Evolutionary conservation across 2,113 vertebrate species (phyloP).

Genomic region (Ornithorhynchus anatinus): DNA sequence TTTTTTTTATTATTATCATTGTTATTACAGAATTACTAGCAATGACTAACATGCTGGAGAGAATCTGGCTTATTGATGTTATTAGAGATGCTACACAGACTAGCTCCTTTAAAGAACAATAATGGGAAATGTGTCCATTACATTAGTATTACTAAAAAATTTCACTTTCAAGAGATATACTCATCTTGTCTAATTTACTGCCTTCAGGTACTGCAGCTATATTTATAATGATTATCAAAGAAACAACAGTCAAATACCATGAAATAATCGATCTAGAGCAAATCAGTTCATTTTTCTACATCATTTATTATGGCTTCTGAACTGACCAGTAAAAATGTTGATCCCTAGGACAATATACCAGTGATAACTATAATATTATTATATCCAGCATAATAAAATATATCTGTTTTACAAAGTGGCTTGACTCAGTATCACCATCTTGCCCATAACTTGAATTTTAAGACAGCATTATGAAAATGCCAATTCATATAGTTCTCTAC

Average conservation of each 20-base stretch:
- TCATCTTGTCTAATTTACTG: not conserved
- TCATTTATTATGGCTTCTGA: conserved; percentile 19
- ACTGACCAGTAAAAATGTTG: conserved; percentile 15
- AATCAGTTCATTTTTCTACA: conserved; percentile 33
- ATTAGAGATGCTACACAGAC: not conserved
- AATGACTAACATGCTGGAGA: no score
- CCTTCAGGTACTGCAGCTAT: conserved; percentile 12
- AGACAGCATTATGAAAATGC: not conserved
- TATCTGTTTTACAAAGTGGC: not conserved
- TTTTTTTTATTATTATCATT: no score
- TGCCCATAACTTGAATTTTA: not conserved
- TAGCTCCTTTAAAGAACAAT: not conserved
- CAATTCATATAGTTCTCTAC: not conserved
- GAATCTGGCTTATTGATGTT: not conserved
- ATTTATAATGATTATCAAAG: conserved; percentile 33
- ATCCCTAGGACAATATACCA: not conserved
- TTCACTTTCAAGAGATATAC: not conserved
- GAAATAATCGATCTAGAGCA: conserved; percentile 19
- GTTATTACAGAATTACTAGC: no score
- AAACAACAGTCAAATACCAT: conserved; percentile 31
- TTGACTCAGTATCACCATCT: not conserved
- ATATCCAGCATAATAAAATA: not conserved
- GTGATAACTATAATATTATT: not conserved
- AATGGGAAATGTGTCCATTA: not conserved
- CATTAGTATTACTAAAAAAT: not conserved